These are phyloP conservation scores for Ennomos erosarius DNA, from an alignment of 2,888 invertebrate genomes.

Conservation along the genomic window DNA sequence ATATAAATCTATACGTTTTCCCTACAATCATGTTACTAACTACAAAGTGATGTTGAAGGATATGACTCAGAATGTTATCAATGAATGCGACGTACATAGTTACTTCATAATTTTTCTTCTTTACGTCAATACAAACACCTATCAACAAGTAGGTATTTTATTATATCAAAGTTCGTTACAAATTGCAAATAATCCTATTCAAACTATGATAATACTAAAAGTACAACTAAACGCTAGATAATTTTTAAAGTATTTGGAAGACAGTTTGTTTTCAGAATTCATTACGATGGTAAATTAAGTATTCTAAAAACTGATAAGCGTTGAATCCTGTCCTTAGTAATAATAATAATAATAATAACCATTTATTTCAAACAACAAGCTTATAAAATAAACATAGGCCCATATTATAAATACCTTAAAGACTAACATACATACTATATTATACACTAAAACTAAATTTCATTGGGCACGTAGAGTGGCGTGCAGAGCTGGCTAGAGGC, in stretches of 20 bases:
- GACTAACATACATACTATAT: too few species aligned
- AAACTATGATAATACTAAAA: background rate
- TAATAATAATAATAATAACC: too few species aligned
- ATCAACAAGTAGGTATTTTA: constrained; percentile 9
- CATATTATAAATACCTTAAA: too few species aligned
- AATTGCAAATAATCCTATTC: background rate
- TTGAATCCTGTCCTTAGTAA: too few species aligned
- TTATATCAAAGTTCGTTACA: background rate
- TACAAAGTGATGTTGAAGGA: constrained; percentile 46
- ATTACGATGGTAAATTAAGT: background rate
- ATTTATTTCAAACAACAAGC: too few species aligned
- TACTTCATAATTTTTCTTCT: constrained; percentile 19
- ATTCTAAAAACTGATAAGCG: too few species aligned
- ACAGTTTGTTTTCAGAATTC: background rate
- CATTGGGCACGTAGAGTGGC: too few species aligned
- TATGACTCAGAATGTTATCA: constrained; percentile 56
- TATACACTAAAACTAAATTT: too few species aligned
- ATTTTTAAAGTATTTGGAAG: background rate
- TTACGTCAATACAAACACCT: constrained; percentile 24
- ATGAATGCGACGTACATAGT: constrained; percentile 20
- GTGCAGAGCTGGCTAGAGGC: too few species aligned
- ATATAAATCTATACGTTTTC: constrained; percentile 3
- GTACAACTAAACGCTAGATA: background rate
- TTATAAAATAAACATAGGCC: too few species aligned
- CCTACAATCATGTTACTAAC: constrained; percentile 31